Evolutionary conservation across 2,113 vertebrate genomes (phyloP), one percentile per base, ranked within the genome.

Genomic region (Sapayoa aenigma): DNA sequence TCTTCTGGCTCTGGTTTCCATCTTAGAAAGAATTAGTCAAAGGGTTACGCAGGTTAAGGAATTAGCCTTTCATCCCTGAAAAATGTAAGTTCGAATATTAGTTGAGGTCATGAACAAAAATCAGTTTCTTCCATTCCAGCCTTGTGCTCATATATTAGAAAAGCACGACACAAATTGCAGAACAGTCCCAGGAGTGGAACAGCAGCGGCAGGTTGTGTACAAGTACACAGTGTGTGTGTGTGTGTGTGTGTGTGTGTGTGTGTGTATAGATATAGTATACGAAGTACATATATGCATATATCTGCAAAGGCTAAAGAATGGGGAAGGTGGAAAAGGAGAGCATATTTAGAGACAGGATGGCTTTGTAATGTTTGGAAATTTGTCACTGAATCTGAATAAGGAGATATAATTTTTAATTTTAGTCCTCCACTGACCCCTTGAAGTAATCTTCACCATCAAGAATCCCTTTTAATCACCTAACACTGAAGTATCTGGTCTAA

Each of bases 1-100:
- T 78, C 88, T 95, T 86, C 68, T 81, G 52, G 44, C 56, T 93
- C 84, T 62, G 58, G 75, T 89, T 93, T 93, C 37, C 81, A 76
- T 76, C 60, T 88, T 88, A 88, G 88, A 94, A 88, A 73, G 68
- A 49, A 92, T 94, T 94, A 94, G 56, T 78, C 62, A 84, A 86
- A 71, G 80, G 60, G 83, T 87, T 83, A 75, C 41, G 33, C 4
- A 14, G 84, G 46, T 90, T 93, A 86, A 56, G 56, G 87, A 94
- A 92, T 90, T 72, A 95, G 63, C 79, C 76, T 93, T 94, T 97
- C 76, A 86, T 68, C 72, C 47, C 59, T 77, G 55, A 80, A 93
- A 96, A 91, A 94, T 55, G 1, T 50, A 95, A 78, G 55, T 77
- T 94, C 59, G 80, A 80, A 37, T 84, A 71, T 55, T 77, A 84